phyloP scores from a whole-genome alignment of 2,113 vertebrate genomes.

The Sebastes schlegelii region DNA sequence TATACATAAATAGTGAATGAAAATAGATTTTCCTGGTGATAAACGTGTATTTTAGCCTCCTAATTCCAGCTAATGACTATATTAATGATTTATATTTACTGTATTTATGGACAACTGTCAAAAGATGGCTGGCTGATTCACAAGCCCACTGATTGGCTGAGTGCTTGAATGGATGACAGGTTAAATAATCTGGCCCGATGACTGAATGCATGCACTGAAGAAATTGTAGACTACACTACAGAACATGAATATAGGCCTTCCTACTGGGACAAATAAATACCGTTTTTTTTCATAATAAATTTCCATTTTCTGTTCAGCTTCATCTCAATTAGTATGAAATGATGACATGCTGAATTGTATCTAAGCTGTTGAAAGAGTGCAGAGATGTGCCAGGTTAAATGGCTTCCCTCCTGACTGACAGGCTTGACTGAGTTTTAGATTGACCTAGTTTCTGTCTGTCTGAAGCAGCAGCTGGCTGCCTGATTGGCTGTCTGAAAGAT shows the following conservation, averaged over 20 bases:
- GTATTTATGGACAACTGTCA: conserved; percentile 1
- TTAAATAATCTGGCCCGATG: conserved; percentile 47
- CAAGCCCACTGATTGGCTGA: conserved; percentile 12
- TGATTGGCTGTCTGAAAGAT: conserved; percentile 48
- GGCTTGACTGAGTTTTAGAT: conserved; percentile 37
- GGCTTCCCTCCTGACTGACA: conserved; percentile 8
- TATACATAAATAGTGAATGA: too few relatives aligned
- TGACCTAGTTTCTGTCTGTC: conserved; percentile 37
- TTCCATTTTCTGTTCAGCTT: conserved; percentile 22
- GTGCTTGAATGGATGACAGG: conserved; percentile 38
- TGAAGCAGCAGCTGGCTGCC: conserved; percentile 39
- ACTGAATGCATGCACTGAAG: conserved; percentile 18
- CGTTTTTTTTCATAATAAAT: not conserved
- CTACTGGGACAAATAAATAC: conserved; percentile 9
- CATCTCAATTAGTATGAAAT: conserved; percentile 2
- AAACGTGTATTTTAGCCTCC: not conserved
- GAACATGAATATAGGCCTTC: conserved; percentile 6
- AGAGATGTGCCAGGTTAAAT: conserved; percentile 18
- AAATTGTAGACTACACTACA: conserved; percentile 7
- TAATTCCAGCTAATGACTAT: not conserved
- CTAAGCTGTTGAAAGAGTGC: conserved; percentile 5
- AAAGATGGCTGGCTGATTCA: conserved; percentile 25
- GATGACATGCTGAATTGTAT: not conserved
- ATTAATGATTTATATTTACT: not conserved
- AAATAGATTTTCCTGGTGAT: not conserved